Evolutionary conservation across 2,797 vertebrate species (phyloP), one percentile per base, ranked within the genome.

Genomic region (Alosa sapidissima): DNA sequence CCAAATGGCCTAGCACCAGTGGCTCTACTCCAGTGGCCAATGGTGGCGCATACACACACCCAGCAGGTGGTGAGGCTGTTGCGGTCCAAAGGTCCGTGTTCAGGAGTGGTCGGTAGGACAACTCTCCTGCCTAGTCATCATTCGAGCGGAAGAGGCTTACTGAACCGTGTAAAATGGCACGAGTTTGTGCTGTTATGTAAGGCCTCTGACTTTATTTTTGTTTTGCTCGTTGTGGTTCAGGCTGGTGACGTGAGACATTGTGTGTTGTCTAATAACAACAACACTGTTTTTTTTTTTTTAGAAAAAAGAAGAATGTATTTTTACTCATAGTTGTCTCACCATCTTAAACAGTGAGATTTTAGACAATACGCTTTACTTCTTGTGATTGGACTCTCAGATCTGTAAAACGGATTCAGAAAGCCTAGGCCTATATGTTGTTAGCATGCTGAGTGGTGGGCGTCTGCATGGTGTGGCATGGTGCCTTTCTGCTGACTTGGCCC

Each of bases 151-250:
- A 16, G 72, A 47, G 72, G 41, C 72, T 47, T 47, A 21, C 72
- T 21, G 41, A 78, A 36, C 16, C 7, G 41, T 78, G 72, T 78
- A 78, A 47, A 78, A 19, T 7, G 41, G 41, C 16, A 19, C 16
- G 14, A 45, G 72, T 78, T 78, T 78, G 72, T 21, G 41, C 72
- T 47, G 14, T 78, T 78, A 47, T 16, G 3, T 78, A 78, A 78
- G 36, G 36, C 5, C 7, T 21, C 72, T 78, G 72, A 21, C 72
- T 78, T 78, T 47, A 78, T 78, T 78, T 78, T 78, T 47, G 72
- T 78, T 78, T 78, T 19, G 36, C 16, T 78, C 16, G 16, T 78
- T 9, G 16, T 21, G 41, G 65, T 47, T 47, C 16, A 45, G 3
- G 72, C 72, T 78, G 72, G 45, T 78, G 72, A 78, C 41, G 72